Conservation (phyloP, 2,888 invertebrate genomes). For the Pediacus dermestoides region DNA sequence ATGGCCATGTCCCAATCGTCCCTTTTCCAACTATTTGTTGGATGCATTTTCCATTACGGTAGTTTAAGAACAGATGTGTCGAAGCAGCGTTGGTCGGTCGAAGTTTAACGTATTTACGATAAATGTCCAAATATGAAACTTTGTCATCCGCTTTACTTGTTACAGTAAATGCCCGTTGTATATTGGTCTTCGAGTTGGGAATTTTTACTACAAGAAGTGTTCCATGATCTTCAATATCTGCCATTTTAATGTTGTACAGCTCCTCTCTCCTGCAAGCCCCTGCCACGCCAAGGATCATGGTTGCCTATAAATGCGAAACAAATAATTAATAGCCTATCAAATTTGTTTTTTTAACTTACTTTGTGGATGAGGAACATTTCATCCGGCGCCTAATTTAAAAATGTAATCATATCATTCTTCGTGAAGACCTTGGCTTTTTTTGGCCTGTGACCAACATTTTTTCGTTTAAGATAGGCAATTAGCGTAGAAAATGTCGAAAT, state of each 20-base stretch:
- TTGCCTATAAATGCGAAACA: constrained; percentile 10
- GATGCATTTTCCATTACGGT: constrained; percentile 12
- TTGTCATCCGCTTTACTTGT: background rate
- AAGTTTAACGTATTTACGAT: no score
- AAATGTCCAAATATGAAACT: background rate
- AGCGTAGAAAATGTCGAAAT: background rate
- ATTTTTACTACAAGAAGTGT: constrained; percentile 15
- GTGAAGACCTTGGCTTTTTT: no score
- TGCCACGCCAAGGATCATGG: constrained; percentile 10
- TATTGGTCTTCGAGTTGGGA: constrained; percentile 11
- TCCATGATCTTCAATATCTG: no score
- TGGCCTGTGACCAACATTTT: no score
- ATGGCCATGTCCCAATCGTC: constrained; percentile 9
- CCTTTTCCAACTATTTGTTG: constrained; percentile 11
- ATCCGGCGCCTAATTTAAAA: no score
- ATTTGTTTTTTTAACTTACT: no score
- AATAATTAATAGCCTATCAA: no score
- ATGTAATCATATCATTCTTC: no score
- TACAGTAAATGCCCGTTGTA: constrained; percentile 10
- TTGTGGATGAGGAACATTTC: no score
- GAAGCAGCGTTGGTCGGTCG: background rate
- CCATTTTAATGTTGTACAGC: constrained; percentile 10
- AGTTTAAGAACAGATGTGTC: constrained; percentile 10
- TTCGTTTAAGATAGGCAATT: constrained; percentile 3
- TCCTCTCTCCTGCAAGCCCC: constrained; percentile 14